These are phyloP conservation scores for Nyctereutes procyonoides DNA, from an alignment of 2,113 vertebrate species.

Conservation along the genomic window DNA sequence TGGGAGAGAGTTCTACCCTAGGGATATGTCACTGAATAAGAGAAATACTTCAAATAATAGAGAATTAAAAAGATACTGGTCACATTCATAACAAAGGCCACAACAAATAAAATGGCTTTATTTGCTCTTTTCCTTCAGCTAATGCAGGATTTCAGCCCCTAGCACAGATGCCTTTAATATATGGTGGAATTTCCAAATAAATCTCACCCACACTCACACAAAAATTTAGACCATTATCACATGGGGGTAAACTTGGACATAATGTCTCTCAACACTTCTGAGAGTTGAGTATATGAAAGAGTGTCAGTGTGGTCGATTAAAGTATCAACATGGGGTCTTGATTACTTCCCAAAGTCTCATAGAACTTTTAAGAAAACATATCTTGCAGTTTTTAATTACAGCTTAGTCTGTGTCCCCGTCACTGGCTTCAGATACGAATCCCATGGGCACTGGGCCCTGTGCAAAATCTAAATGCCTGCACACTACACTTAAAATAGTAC, in stretches of 20 bases:
- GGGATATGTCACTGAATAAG: neutral
- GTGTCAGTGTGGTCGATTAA: neutral
- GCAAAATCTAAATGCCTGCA: neutral
- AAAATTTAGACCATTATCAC: neutral
- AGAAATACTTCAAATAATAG: neutral
- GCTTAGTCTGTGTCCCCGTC: neutral
- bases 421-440: neutral
- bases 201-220: neutral
- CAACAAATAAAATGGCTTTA: neutral
- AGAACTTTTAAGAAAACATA: neutral
- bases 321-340: neutral
- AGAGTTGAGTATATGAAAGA: neutral
- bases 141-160: neutral
- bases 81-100: neutral
- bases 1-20: neutral
- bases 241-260: neutral
- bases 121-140: neutral
- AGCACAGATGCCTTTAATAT: neutral
- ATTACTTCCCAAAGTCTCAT: neutral
- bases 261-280: conserved; percentile 18
- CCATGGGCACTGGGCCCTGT: neutral
- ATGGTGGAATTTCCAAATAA: neutral
- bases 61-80: neutral
- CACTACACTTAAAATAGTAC: neutral
- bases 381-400: conserved; percentile 7